Conservation (phyloP, 2,113 vertebrate species). For the Perca fluviatilis region DNA sequence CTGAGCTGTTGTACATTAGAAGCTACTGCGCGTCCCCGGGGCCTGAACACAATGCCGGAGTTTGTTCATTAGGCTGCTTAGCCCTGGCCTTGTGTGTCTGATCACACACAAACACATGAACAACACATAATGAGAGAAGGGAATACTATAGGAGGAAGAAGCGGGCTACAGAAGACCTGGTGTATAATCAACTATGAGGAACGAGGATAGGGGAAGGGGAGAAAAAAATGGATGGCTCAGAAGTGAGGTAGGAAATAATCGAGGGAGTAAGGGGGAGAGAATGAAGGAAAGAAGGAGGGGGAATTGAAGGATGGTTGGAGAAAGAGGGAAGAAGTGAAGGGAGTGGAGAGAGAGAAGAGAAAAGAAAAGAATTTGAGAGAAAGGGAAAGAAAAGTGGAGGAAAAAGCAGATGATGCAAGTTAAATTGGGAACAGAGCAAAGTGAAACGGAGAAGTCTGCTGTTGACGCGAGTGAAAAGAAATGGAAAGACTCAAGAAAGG, state of each 20-base stretch:
- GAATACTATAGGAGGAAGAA: constrained; percentile 59
- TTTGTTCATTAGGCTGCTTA: constrained; percentile 81
- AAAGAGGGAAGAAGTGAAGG: constrained; percentile 4
- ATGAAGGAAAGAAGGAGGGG: neutral
- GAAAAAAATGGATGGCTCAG: constrained; percentile 21
- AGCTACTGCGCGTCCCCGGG: constrained; percentile 66
- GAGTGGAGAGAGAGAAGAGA: neutral
- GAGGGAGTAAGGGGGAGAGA: neutral
- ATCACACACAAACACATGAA: constrained; percentile 73
- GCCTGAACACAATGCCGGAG: constrained; percentile 72
- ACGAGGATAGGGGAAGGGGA: constrained; percentile 11
- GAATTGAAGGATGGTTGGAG: neutral
- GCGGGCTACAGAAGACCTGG: constrained; percentile 48
- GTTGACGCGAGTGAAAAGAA: neutral
- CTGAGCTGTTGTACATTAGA: constrained; percentile 73
- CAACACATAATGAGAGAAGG: constrained; percentile 68
- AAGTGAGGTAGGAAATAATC: neutral
- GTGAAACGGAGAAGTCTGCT: constrained; percentile 4
- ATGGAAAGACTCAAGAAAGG: neutral
- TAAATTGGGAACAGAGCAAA: constrained; percentile 37
- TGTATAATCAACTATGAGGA: constrained; percentile 58
- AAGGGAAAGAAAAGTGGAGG: neutral
- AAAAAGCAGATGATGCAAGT: constrained; percentile 1
- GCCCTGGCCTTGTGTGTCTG: constrained; percentile 71
- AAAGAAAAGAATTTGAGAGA: neutral